phyloP scores from a whole-genome alignment of 1,140 invertebrate genomes.

The Lepeophtheirus salmonis region DNA sequence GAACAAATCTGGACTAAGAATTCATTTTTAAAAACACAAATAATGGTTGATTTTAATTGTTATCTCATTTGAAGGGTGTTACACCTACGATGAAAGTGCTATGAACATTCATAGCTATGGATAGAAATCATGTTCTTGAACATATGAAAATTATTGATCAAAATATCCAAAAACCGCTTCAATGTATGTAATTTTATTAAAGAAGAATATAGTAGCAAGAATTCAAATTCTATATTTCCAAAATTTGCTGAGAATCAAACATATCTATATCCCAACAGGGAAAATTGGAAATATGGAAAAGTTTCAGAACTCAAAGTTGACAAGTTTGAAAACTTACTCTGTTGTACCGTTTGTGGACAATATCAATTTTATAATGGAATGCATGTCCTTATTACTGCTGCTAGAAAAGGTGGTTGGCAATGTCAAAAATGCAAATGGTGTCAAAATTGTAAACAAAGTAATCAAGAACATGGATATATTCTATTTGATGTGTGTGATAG shows the following conservation, averaged over 20 bases:
- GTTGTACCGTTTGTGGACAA: slow-evolving; percentile 63
- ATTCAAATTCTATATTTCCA: no score
- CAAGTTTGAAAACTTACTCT: slow-evolving; percentile 40
- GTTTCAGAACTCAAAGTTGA: slow-evolving; percentile 29
- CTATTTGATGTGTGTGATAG: slow-evolving; percentile 89
- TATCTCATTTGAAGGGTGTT: no score
- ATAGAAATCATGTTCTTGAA: no score
- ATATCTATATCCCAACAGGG: slow-evolving; percentile 11
- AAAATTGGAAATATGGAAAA: slow-evolving; percentile 14
- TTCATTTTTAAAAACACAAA: no score
- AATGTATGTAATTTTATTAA: no score
- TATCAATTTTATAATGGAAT: slow-evolving; percentile 85
- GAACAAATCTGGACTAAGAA: no score
- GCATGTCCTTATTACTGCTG: slow-evolving; percentile 42
- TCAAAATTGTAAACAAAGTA: slow-evolving; percentile 56
- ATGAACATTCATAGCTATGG: no score
- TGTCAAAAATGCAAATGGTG: slow-evolving; percentile 77
- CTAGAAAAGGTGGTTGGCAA: slow-evolving; percentile 81
- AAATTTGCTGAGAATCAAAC: background rate
- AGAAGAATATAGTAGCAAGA: no score
- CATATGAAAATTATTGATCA: no score
- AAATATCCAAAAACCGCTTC: no score
- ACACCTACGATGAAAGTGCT: no score
- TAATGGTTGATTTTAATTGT: no score
- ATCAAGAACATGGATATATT: slow-evolving; percentile 33